Evolutionary conservation across 2,113 vertebrate genomes (phyloP).

Genomic region (zebrafish (Danio rerio)): GRCz12tu NC_133199.1:6414501-6415000

Average conservation of each 20-base stretch:
- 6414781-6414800: neutral
- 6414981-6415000: conserved; percentile 24
- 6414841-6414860: neutral
- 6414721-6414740: neutral
- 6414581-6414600: no score
- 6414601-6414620: no score
- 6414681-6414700: no score
- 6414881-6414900: neutral
- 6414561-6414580: no score
- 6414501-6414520: no score
- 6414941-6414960: neutral
- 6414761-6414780: neutral
- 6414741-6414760: neutral
- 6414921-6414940: neutral
- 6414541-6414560: no score
- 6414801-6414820: neutral
- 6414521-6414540: no score
- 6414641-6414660: no score
- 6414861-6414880: conserved; percentile 3
- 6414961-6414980: conserved; percentile 9
- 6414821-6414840: neutral
- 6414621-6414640: no score
- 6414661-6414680: no score
- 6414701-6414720: neutral
- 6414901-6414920: neutral